Evolutionary conservation across 2,888 invertebrate genomes (phyloP).

Genomic region (Matsumyia berberina): DNA sequence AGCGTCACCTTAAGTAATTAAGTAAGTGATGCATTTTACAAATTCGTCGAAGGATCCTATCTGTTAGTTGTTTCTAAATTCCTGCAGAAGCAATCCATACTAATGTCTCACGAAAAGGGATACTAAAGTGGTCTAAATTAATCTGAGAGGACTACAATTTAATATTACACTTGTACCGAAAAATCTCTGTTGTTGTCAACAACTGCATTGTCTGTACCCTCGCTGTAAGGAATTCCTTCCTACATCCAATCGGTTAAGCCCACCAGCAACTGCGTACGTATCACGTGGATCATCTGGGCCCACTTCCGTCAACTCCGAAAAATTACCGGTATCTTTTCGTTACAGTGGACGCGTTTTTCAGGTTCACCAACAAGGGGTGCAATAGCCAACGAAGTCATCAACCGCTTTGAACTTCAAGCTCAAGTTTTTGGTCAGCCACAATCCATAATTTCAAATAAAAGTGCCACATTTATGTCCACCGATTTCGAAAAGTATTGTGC

Average conservation of each 20-base stretch:
- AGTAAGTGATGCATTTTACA: too few species aligned
- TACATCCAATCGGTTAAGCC: constrained; percentile 78
- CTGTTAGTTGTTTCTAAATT: too few species aligned
- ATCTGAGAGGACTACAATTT: too few species aligned
- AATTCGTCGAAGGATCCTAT: too few species aligned
- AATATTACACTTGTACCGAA: not conserved
- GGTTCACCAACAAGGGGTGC: constrained; percentile 79
- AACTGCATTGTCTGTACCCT: not conserved
- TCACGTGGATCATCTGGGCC: constrained; percentile 81
- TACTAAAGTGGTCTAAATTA: too few species aligned
- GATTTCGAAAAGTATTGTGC: constrained; percentile 40
- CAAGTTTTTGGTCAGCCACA: constrained; percentile 6
- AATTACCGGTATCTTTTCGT: constrained; percentile 75
- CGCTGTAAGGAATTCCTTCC: not conserved
- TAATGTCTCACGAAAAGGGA: too few species aligned
- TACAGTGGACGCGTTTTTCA: constrained; percentile 79
- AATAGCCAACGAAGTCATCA: constrained; percentile 78
- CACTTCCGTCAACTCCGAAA: constrained; percentile 76
- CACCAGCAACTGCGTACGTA: constrained; percentile 78
- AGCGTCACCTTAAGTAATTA: too few species aligned
- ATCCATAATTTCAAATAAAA: constrained; percentile 48
- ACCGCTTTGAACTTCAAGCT: constrained; percentile 59
- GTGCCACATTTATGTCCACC: constrained; percentile 5
- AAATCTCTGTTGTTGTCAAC: not conserved
- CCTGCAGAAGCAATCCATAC: too few species aligned